Conservation (phyloP, 2,888 invertebrate species). For the Pachydiplax longipennis region DNA sequence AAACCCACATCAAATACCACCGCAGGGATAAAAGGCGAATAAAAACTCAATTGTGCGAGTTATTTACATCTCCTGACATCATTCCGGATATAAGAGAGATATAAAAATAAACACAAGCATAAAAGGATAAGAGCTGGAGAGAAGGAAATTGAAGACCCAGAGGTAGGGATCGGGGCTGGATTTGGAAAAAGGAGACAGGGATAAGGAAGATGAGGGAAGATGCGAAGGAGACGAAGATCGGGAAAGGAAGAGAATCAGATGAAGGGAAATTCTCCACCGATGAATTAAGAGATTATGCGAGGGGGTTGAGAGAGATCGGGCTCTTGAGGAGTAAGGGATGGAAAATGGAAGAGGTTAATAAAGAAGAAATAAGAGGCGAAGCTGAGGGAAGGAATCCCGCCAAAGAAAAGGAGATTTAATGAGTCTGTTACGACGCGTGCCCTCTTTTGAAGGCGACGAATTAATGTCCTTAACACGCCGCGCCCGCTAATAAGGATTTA, state of each 20-base stretch:
- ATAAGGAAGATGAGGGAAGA: neutral
- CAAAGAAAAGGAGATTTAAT: conserved; percentile 3
- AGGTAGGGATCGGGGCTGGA: too few species aligned
- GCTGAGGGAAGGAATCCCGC: neutral
- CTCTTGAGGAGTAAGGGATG: neutral
- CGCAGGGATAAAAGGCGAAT: too few species aligned
- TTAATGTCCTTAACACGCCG: neutral
- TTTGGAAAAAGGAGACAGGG: neutral
- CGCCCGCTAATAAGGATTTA: too few species aligned
- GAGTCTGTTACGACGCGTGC: neutral
- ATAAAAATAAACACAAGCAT: too few species aligned
- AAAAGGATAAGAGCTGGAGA: too few species aligned
- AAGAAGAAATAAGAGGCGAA: neutral
- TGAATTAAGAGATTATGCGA: conserved; percentile 11
- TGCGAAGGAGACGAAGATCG: neutral
- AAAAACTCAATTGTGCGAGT: too few species aligned
- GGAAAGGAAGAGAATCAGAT: neutral
- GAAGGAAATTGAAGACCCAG: too few species aligned
- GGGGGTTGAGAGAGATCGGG: neutral
- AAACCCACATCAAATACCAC: too few species aligned
- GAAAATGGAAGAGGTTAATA: neutral
- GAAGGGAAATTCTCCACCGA: conserved; percentile 4
- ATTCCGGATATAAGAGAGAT: too few species aligned
- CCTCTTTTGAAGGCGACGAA: neutral
- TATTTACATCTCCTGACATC: too few species aligned